phyloP scores from a whole-genome alignment of 2,797 vertebrate species.

The Cyprinella venusta region DNA sequence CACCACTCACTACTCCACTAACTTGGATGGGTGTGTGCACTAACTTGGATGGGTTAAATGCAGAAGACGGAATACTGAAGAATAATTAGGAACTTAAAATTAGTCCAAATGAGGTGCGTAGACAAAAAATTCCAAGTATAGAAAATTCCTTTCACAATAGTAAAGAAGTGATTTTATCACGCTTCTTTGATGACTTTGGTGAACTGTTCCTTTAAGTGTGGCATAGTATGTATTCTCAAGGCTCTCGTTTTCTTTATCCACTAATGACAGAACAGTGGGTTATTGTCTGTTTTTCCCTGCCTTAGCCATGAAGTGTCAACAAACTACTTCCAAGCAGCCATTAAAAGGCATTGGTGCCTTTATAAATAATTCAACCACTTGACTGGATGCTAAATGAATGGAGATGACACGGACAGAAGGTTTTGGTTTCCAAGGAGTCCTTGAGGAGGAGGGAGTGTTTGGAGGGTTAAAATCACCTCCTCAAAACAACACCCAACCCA shows the following conservation, averaged over 20 bases:
- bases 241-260: constrained; percentile 70
- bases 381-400: constrained; percentile 72
- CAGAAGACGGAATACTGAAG: too few relatives aligned
- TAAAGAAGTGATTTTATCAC: too few relatives aligned
- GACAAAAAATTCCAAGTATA: too few relatives aligned
- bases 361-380: constrained; percentile 82
- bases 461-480: constrained; percentile 77
- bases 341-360: constrained; percentile 64
- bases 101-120: too few relatives aligned
- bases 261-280: constrained; percentile 73
- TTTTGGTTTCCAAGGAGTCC: constrained; percentile 74
- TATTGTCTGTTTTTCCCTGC: constrained; percentile 69
- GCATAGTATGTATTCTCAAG: constrained; percentile 22
- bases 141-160: too few relatives aligned
- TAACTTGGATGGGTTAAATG: too few relatives aligned
- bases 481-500: constrained; percentile 72
- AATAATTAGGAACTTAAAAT: too few relatives aligned
- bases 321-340: constrained; percentile 67
- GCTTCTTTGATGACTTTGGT: too few relatives aligned
- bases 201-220: constrained; percentile 18
- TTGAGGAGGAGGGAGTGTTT: constrained; percentile 69
- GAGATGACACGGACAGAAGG: constrained; percentile 71
- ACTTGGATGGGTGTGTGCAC: too few relatives aligned
- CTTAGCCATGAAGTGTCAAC: constrained; percentile 73
- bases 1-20: too few relatives aligned